These are phyloP conservation scores for Sarcophaga caerulescens DNA, from an alignment of 2,888 invertebrate species.

Conservation along the genomic window DNA sequence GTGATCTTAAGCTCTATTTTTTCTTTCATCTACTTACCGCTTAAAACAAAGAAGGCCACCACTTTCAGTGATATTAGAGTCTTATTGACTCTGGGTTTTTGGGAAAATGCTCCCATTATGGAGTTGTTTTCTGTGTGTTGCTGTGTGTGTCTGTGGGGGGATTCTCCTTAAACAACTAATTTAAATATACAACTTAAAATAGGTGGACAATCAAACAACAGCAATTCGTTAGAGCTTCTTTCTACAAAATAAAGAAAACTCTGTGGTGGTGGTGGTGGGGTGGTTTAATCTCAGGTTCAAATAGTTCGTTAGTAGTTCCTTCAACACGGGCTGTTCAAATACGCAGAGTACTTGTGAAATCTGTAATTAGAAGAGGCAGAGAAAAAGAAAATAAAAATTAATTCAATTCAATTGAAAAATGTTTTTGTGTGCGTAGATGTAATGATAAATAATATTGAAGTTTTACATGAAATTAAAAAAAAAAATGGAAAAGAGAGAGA, in stretches of 20 bases:
- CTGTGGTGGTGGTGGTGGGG: conserved; percentile 31
- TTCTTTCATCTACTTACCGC: conserved; percentile 82
- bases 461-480: not conserved
- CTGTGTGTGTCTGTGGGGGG: conserved; percentile 6
- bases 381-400: not conserved
- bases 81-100: conserved; percentile 83
- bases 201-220: conserved; percentile 38
- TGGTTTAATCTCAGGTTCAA: not conserved
- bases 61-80: conserved; percentile 90
- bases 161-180: conserved; percentile 50
- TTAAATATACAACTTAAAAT: conserved; percentile 58
- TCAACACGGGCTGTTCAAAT: conserved; percentile 31
- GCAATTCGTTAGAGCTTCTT: conserved; percentile 50
- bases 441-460: no score
- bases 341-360: conserved; percentile 39
- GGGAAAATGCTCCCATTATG: conserved; percentile 77
- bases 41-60: conserved; percentile 90
- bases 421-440: no score
- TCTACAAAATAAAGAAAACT: conserved; percentile 12
- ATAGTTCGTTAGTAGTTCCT: conserved; percentile 21
- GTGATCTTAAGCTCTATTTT: no score
- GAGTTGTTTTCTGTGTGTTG: not conserved
- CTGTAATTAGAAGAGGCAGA: conserved; percentile 40
- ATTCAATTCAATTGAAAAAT: no score
- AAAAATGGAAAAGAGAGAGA: no score